Percentiles rank a stretch among this genome's conserved stretches.
Evolutionary conservation across 2,797 vertebrate genomes (phyloP).

Genomic region (Potorous gilbertii): DNA sequence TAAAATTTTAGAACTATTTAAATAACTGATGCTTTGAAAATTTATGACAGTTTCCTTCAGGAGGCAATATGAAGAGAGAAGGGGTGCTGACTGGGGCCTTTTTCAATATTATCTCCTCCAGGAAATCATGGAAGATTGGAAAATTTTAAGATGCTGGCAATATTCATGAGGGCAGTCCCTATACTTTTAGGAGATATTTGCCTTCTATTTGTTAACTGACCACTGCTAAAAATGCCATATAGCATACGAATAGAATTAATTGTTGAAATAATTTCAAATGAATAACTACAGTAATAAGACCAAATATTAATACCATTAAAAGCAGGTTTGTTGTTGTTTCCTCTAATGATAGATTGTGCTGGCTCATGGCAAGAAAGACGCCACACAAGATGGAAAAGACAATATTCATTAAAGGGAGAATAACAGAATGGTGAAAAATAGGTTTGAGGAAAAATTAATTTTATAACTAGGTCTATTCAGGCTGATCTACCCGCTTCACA

Average conservation of each 20-base stretch:
- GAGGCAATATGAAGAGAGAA: slow-evolving; percentile 34
- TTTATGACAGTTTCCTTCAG: slow-evolving; percentile 21
- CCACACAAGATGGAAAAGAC: neutral
- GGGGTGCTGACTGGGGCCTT: slow-evolving; percentile 24
- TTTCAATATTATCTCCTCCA: slow-evolving; percentile 24
- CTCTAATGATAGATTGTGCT: neutral
- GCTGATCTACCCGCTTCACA: slow-evolving; percentile 4
- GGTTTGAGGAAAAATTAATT: slow-evolving; percentile 9
- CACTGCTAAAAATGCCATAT: slow-evolving; percentile 18
- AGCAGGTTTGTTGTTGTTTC: neutral
- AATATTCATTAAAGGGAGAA: slow-evolving; percentile 47
- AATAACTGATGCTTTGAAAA: slow-evolving; percentile 57
- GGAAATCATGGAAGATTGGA: slow-evolving; percentile 27
- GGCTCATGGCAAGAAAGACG: neutral
- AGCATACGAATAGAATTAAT: slow-evolving; percentile 28
- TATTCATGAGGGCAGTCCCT: neutral
- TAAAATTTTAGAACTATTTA: slow-evolving; percentile 66
- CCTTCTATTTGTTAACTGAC: slow-evolving; percentile 12
- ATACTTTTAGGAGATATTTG: neutral
- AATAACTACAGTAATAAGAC: slow-evolving; percentile 20
- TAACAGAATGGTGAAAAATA: neutral
- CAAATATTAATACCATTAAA: slow-evolving; percentile 34
- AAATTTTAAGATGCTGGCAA: neutral
- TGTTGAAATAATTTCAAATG: slow-evolving; percentile 36
- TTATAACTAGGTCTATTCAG: neutral